Evolutionary conservation across 2,797 vertebrate genomes (phyloP).

Genomic region (Kryptolebias ocellatus): DNA sequence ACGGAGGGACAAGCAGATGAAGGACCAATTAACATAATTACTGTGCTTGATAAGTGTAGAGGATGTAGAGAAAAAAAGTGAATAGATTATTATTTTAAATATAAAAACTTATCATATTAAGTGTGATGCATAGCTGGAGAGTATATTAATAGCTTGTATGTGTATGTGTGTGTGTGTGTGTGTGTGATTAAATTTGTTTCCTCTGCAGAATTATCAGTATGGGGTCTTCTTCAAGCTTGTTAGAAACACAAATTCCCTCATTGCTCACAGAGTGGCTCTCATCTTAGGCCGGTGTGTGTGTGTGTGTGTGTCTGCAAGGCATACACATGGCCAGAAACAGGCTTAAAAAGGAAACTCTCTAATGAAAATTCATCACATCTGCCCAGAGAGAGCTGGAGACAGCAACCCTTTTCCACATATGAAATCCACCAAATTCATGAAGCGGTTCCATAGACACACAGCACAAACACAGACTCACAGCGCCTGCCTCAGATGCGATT

Average conservation of each 20-base stretch:
- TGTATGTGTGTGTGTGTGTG: slow-evolving; percentile 22
- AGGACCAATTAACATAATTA: slow-evolving; percentile 48
- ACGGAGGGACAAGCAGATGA: slow-evolving; percentile 37
- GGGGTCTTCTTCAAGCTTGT: slow-evolving; percentile 57
- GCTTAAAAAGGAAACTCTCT: slow-evolving; percentile 64
- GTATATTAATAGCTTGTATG: not conserved
- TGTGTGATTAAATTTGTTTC: slow-evolving; percentile 33
- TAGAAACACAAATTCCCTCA: slow-evolving; percentile 64
- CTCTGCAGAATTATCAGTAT: slow-evolving; percentile 38
- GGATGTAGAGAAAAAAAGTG: slow-evolving; percentile 1
- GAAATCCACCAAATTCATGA: slow-evolving; percentile 25
- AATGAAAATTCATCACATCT: slow-evolving; percentile 72
- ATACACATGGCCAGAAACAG: slow-evolving; percentile 47
- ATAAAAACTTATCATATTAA: slow-evolving; percentile 2
- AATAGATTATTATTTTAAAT: slow-evolving; percentile 23
- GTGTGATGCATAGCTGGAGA: slow-evolving; percentile 7
- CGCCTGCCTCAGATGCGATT: slow-evolving; percentile 21
- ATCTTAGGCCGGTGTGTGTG: slow-evolving; percentile 39
- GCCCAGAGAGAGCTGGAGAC: slow-evolving; percentile 35
- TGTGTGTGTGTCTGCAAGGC: slow-evolving; percentile 47
- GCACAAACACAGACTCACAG: slow-evolving; percentile 1
- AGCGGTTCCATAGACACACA: not conserved
- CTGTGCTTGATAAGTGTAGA: slow-evolving; percentile 30
- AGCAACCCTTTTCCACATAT: slow-evolving; percentile 24
- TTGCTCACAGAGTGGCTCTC: slow-evolving; percentile 57